Evolutionary conservation across 92 coral and sea anemone species (phyloP).

Genomic region (Zoanthus sociatus): DNA sequence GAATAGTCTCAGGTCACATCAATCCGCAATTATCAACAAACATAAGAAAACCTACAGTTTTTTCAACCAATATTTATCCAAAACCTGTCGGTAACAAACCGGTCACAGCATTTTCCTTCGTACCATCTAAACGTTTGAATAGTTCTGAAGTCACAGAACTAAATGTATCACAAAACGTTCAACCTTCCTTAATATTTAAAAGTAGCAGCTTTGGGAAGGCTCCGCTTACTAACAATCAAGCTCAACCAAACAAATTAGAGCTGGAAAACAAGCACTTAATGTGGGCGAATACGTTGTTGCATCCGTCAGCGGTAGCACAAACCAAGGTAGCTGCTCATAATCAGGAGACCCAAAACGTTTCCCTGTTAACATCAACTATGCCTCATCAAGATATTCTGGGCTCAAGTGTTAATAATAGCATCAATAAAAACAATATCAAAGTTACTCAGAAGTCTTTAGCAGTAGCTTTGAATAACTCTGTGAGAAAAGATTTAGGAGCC

Average conservation of each 20-base stretch:
- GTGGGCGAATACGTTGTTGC: slow-evolving; percentile 27
- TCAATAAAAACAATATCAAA: neutral
- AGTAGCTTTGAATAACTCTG: slow-evolving; percentile 31
- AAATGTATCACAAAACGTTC: neutral
- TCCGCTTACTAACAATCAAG: neutral
- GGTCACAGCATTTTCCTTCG: neutral
- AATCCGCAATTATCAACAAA: neutral
- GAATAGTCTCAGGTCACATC: neutral
- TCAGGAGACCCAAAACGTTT: neutral
- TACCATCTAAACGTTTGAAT: neutral
- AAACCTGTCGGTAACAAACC: neutral
- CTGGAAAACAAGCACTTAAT: slow-evolving; percentile 4
- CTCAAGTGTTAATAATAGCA: neutral
- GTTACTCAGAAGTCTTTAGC: slow-evolving; percentile 14
- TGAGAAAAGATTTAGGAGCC: slow-evolving; percentile 3
- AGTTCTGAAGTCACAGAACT: neutral
- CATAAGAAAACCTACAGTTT: neutral
- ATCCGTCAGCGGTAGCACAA: slow-evolving; percentile 25
- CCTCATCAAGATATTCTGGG: neutral
- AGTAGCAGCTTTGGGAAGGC: neutral
- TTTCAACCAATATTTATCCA: neutral
- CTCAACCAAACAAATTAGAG: neutral
- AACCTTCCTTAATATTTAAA: neutral
- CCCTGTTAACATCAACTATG: too few relatives aligned
- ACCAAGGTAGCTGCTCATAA: neutral